phyloP scores from a whole-genome alignment of 2,888 invertebrate species.

The Luffia ferchaultella region DNA sequence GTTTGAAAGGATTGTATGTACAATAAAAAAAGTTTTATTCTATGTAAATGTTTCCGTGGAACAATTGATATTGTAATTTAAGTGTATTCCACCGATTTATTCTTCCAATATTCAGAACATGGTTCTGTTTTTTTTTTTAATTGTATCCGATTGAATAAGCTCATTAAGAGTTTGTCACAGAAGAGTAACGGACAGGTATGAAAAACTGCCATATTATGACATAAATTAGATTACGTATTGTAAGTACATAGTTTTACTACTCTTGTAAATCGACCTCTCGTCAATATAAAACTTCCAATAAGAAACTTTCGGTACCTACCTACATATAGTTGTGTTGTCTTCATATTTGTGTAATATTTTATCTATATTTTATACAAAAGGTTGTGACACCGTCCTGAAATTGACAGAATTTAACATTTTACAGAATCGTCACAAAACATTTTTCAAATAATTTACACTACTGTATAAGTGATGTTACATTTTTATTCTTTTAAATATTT shows the following conservation, averaged over 20 bases:
- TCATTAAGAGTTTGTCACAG: constrained; percentile 32
- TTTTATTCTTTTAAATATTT: neutral
- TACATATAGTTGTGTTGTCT: neutral
- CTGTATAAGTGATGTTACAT: neutral
- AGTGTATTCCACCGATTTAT: constrained; percentile 48
- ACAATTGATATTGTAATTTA: constrained; percentile 7
- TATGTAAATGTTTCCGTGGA: neutral
- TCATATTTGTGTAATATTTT: neutral
- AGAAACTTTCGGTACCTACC: neutral
- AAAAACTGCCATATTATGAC: constrained; percentile 66
- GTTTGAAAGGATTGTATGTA: too few relatives aligned
- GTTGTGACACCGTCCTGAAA: neutral
- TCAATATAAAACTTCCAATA: neutral
- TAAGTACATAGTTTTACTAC: neutral
- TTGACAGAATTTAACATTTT: neutral
- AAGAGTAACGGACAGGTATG: constrained; percentile 56
- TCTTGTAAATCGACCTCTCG: neutral
- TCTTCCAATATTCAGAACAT: constrained; percentile 46
- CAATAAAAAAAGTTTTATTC: neutral
- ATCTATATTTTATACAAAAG: neutral
- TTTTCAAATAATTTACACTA: too few relatives aligned
- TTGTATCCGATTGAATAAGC: constrained; percentile 34
- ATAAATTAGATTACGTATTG: constrained; percentile 46
- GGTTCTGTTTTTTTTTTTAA: constrained; percentile 36
- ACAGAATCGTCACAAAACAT: neutral